Evolutionary conservation across 2,113 vertebrate species (phyloP).

Genomic region (Struthio camelus): DNA sequence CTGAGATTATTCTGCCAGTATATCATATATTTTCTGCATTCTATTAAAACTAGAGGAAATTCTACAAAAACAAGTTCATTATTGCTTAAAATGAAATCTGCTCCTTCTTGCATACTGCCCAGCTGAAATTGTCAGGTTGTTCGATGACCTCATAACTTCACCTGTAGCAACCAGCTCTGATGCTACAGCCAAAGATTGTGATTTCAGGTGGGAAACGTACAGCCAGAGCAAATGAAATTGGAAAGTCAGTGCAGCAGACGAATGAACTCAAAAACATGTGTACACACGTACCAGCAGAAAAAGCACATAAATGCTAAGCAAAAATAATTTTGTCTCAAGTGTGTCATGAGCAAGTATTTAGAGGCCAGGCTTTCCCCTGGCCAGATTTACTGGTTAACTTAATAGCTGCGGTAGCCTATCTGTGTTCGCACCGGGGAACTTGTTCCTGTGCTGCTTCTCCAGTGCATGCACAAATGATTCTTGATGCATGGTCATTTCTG

Average conservation of each 20-base stretch:
- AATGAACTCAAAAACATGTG: neutral
- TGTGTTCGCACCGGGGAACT: neutral
- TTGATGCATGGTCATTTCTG: neutral
- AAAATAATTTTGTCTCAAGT: neutral
- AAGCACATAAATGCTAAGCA: neutral
- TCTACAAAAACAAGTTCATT: neutral
- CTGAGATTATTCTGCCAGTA: neutral
- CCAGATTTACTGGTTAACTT: neutral
- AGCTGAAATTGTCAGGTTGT: accelerated
- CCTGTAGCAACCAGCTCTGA: neutral
- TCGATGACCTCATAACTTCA: neutral
- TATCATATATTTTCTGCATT: neutral
- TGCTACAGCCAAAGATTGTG: neutral
- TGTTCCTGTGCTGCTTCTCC: neutral
- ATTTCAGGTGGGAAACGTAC: neutral
- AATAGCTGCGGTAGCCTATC: neutral
- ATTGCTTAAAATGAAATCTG: neutral
- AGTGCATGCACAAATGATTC: accelerated
- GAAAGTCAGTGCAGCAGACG: neutral
- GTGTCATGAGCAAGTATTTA: neutral
- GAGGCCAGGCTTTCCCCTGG: neutral
- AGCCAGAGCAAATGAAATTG: neutral
- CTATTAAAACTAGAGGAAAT: neutral
- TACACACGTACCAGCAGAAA: neutral
- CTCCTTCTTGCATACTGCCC: neutral